phyloP scores from a whole-genome alignment of 2,113 vertebrate species.

The Rhagologus leucostigma region DNA sequence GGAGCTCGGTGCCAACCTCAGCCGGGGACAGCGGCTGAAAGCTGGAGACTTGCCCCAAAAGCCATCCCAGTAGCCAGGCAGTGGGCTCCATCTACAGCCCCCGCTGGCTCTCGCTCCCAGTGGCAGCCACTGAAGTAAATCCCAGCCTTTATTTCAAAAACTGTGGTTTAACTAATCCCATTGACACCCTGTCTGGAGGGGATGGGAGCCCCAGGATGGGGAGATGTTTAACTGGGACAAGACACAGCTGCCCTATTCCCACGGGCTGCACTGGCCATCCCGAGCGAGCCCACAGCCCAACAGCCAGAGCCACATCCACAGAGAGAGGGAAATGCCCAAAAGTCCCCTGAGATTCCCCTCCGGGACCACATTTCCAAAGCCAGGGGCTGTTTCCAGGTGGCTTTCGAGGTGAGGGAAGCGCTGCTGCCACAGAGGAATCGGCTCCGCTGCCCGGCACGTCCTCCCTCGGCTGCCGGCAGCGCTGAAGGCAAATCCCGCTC shows the following conservation, averaged over 20 bases:
- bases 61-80: neutral
- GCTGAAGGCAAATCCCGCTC: neutral
- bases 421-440: neutral
- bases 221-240: neutral
- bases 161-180: neutral
- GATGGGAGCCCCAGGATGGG: neutral
- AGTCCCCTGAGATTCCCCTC: neutral
- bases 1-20: accelerated
- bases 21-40: neutral
- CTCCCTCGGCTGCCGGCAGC: neutral
- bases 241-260: neutral
- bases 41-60: neutral
- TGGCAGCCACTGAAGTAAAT: neutral
- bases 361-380: neutral
- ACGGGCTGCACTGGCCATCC: accelerated
- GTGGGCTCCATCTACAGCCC: neutral
- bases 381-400: neutral
- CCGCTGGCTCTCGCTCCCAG: accelerated
- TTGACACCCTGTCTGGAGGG: neutral
- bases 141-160: neutral
- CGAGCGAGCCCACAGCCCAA: accelerated
- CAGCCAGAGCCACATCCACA: neutral
- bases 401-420: accelerated
- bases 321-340: neutral
- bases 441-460: accelerated